Evolutionary conservation across 2,888 invertebrate genomes (phyloP).

Genomic region (Agriopis leucophaearia): DNA sequence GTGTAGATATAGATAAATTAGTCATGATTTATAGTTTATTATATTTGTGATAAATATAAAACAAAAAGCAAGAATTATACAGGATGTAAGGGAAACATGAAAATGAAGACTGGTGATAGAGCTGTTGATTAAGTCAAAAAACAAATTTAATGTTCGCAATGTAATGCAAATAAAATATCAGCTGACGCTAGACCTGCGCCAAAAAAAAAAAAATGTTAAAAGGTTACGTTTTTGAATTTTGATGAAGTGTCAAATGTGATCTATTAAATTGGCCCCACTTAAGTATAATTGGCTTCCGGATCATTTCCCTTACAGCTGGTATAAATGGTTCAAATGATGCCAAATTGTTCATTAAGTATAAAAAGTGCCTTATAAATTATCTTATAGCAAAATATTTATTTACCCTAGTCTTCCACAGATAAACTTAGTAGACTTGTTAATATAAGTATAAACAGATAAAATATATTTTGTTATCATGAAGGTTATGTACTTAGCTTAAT

Average conservation of each 20-base stretch:
- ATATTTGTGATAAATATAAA: background rate
- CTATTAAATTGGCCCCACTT: too few species aligned
- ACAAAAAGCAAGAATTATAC: too few species aligned
- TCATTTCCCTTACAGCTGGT: background rate
- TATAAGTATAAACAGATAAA: background rate
- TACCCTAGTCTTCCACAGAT: slow-evolving; percentile 27
- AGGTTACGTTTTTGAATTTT: too few species aligned
- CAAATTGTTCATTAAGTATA: slow-evolving; percentile 19
- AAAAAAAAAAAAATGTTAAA: too few species aligned
- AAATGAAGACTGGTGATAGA: too few species aligned
- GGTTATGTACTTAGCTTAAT: background rate
- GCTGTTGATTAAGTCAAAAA: too few species aligned
- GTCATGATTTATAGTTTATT: background rate
- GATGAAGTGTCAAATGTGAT: too few species aligned
- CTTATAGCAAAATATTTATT: background rate
- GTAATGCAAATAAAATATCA: too few species aligned
- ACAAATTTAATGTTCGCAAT: too few species aligned
- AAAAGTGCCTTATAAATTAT: slow-evolving; percentile 7
- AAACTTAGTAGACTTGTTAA: background rate
- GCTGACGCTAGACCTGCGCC: too few species aligned
- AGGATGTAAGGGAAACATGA: too few species aligned
- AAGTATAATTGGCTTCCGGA: too few species aligned
- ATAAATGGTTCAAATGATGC: slow-evolving; percentile 10
- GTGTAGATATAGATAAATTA: background rate
- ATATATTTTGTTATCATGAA: background rate